Conservation (phyloP, 2,113 vertebrate genomes). For the Columbina picui region DNA sequence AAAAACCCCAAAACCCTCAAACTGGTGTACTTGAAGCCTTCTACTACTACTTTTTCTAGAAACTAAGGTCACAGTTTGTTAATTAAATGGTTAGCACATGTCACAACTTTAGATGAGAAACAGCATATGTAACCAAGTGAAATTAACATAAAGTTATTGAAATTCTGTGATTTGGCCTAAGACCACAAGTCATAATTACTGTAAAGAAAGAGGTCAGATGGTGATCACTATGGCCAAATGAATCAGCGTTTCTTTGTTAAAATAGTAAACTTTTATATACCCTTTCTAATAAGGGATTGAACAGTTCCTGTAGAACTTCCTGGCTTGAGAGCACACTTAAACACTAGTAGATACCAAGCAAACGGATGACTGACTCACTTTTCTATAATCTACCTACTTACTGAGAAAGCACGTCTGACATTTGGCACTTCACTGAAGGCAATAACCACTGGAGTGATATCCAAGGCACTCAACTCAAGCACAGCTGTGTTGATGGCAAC, state of each 20-base stretch:
- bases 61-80: background rate
- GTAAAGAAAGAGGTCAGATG: background rate
- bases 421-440: constrained; percentile 74
- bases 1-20: too few relatives aligned
- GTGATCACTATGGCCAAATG: background rate
- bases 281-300: background rate
- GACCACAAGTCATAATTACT: background rate
- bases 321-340: background rate
- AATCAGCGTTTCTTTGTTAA: background rate
- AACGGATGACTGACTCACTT: background rate
- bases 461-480: constrained; percentile 81
- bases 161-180: background rate
- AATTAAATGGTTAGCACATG: background rate
- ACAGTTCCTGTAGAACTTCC: background rate
- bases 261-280: background rate
- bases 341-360: background rate
- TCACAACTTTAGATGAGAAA: background rate
- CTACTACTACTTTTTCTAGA: background rate
- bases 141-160: background rate
- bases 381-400: constrained; percentile 39
- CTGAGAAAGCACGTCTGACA: constrained; percentile 75
- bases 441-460: constrained; percentile 79
- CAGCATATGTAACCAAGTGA: background rate
- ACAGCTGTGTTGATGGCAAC: constrained; percentile 74
- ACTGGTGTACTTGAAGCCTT: background rate